phyloP scores from a whole-genome alignment of 2,797 vertebrate genomes.

The Amphiprion clarkii region DNA sequence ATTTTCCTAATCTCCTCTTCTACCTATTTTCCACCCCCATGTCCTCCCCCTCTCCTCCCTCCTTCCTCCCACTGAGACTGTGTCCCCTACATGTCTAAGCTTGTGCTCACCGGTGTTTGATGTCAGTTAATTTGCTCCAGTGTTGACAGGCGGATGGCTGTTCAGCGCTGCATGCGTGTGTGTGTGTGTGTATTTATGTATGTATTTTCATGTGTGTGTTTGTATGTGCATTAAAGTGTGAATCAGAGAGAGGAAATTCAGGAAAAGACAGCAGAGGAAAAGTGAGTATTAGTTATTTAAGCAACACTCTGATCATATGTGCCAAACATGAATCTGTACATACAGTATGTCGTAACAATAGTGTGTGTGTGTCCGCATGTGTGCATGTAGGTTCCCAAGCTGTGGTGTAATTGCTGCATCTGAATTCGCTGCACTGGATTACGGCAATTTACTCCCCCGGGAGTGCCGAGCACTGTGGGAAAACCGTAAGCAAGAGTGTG shows the following conservation, averaged over 20 bases:
- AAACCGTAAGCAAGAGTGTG: slow-evolving; percentile 72
- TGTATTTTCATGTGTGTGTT: slow-evolving; percentile 33
- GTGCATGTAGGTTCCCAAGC: slow-evolving; percentile 74
- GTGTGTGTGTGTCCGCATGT: slow-evolving; percentile 30
- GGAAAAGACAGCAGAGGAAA: slow-evolving; percentile 7
- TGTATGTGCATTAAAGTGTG: slow-evolving; percentile 38
- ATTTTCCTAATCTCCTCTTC: slow-evolving; percentile 29
- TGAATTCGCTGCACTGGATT: slow-evolving; percentile 84
- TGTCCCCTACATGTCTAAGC: slow-evolving; percentile 87
- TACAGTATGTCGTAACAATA: slow-evolving; percentile 21
- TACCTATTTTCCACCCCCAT: slow-evolving; percentile 31
- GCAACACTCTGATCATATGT: not conserved
- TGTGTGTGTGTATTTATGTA: slow-evolving; percentile 11
- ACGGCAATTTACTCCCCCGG: slow-evolving; percentile 82
- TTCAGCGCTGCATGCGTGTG: slow-evolving; percentile 65
- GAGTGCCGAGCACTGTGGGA: slow-evolving; percentile 85
- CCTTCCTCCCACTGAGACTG: slow-evolving; percentile 69
- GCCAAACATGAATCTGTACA: slow-evolving; percentile 25
- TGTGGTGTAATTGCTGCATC: slow-evolving; percentile 81
- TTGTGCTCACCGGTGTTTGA: slow-evolving; percentile 87
- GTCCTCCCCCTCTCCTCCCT: slow-evolving; percentile 37
- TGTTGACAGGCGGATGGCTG: slow-evolving; percentile 87
- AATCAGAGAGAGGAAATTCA: slow-evolving; percentile 17
- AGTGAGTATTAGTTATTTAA: slow-evolving; percentile 3
- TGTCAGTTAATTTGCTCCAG: slow-evolving; percentile 88